phyloP scores from a whole-genome alignment of 2,888 invertebrate genomes.

The Chydorus sphaericus region DNA sequence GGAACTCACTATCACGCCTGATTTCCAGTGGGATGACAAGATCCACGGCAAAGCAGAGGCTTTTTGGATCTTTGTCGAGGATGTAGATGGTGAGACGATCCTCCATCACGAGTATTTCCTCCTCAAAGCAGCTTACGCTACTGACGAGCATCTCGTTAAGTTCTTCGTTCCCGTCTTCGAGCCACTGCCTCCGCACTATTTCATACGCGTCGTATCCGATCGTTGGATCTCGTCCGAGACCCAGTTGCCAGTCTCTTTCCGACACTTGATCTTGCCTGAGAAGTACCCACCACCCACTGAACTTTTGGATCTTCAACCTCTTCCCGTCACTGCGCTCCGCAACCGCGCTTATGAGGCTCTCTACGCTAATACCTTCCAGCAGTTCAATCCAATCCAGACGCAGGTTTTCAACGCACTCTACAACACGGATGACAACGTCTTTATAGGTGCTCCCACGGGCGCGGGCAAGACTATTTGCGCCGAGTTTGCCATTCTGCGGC shows the following conservation, averaged over 20 bases:
- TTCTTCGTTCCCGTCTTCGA: slow-evolving; percentile 98
- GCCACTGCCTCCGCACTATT: slow-evolving; percentile 95
- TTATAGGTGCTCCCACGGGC: slow-evolving; percentile 84
- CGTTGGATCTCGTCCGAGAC: slow-evolving; percentile 92
- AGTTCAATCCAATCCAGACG: slow-evolving; percentile 98
- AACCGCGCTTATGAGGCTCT: slow-evolving; percentile 72
- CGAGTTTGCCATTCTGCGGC: slow-evolving; percentile 83
- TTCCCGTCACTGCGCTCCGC: slow-evolving; percentile 80
- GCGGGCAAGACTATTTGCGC: slow-evolving; percentile 83
- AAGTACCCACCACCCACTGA: slow-evolving; percentile 98
- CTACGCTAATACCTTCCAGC: slow-evolving; percentile 70
- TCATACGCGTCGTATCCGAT: slow-evolving; percentile 75
- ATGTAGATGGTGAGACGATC: slow-evolving; percentile 31
- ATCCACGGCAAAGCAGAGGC: slow-evolving; percentile 49
- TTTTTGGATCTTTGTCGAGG: slow-evolving; percentile 41
- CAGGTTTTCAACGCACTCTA: slow-evolving; percentile 98
- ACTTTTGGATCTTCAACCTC: slow-evolving; percentile 84
- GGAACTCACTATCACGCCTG: slow-evolving; percentile 92
- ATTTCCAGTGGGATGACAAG: slow-evolving; percentile 99
- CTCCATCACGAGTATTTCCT: slow-evolving; percentile 93
- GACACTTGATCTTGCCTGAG: slow-evolving; percentile 92
- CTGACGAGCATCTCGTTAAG: slow-evolving; percentile 90
- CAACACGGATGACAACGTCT: slow-evolving; percentile 95
- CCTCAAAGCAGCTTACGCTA: slow-evolving; percentile 81
- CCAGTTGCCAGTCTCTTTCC: slow-evolving; percentile 89